Evolutionary conservation across 2,797 vertebrate genomes (phyloP), one percentile per base, ranked within the genome.

Genomic region (Enteromius anoplus): DNA sequence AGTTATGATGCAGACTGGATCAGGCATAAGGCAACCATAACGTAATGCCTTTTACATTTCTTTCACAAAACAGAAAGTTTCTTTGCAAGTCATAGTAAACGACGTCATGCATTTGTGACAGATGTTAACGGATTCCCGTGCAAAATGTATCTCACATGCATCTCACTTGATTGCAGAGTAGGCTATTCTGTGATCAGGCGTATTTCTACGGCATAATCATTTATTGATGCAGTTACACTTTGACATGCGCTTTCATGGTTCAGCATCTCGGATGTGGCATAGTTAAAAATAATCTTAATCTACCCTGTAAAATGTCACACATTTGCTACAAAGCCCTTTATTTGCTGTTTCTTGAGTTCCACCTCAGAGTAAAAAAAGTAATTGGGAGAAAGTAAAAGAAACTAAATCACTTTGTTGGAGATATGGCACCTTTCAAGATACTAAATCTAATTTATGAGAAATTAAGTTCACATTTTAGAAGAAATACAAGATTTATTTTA

Each of bases 81-180:
- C 49, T 45, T 68, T n/a, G 17, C 2, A 42, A 42, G 34, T 32
- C 55, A 23, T 49, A 64, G 14, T n/a, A 51, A 64, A 64, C 37
- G 1, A 55, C 2, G 17, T 55, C 47, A 55, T 45, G 47, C 80
- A 51, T 37, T 15, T 19, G n/a, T 14, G n/a, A 47, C 79, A 71
- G 10, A 17, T 55, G 7, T 42, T 14, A 1, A 40, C 2, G 5
- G n/a, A 65, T 73, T n/a, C n/a, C 69, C 29, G 3, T 65, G 70
- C 34, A 68, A 82, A 82, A 68, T 82, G n/a, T 68, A 49, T 55
- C 47, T 82, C 72, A 68, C 62, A 45, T 76, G 72, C 34, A 45
- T 68, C 34, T 55, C 49, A 66, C 45, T 29, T 75, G 42, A 64
- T 21, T 64, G 14, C 8, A 45, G 15, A 21, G n/a, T 68, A 23